Evolutionary conservation across 1,140 invertebrate genomes (phyloP).

Genomic region (Hylaeus anthracinus): DNA sequence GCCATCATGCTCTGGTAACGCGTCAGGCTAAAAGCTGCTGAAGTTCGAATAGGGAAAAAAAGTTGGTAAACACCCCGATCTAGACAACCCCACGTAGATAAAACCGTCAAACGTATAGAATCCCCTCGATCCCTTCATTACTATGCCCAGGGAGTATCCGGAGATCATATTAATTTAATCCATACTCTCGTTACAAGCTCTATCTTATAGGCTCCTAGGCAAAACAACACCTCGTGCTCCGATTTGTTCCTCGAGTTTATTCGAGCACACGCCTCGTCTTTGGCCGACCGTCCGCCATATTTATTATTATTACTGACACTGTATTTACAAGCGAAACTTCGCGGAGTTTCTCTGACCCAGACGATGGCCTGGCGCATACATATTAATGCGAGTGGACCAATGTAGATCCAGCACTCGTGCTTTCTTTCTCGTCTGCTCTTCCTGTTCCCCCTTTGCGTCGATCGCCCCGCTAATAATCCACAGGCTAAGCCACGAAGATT

Average conservation of each 20-base stretch:
- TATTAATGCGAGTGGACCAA: constrained; percentile 62
- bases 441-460: neutral
- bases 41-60: no score
- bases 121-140: constrained; percentile 38
- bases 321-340: constrained; percentile 52
- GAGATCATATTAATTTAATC: constrained; percentile 50
- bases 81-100: constrained; percentile 22
- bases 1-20: no score
- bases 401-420: neutral
- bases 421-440: neutral
- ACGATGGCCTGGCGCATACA: constrained; percentile 49
- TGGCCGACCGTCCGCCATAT: constrained; percentile 35
- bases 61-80: no score
- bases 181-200: constrained; percentile 35
- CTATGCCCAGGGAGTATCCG: constrained; percentile 27
- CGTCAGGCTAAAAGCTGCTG: no score
- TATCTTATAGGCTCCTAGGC: constrained; percentile 12
- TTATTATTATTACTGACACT: constrained; percentile 55
- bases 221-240: constrained; percentile 3
- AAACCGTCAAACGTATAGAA: constrained; percentile 22
- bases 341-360: constrained; percentile 16
- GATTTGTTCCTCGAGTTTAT: constrained; percentile 35
- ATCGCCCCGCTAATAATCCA: neutral
- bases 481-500: neutral
- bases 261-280: constrained; percentile 3